Evolutionary conservation across 2,888 invertebrate species (phyloP), one percentile per base, ranked within the genome.

Genomic region (Teleiodes luculella): DNA sequence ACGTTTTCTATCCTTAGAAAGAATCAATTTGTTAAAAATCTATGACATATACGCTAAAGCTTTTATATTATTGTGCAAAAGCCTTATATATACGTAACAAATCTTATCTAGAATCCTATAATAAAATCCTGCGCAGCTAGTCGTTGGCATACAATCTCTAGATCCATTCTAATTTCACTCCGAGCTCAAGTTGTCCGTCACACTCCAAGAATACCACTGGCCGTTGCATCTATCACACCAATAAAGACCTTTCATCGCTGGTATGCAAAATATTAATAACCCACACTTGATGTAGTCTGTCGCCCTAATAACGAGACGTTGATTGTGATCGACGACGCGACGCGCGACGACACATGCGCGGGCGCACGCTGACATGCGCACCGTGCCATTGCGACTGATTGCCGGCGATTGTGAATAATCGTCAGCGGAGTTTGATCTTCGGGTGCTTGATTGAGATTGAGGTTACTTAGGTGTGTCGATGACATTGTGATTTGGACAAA

Each of bases 291-390:
- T 43, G 43, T 13, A 43, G 28, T 24, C n/a, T 43, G 28, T 43
- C 33, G 49, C 11, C 28, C 49, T 49, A 49, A 49, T 49, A 49
- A 37, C 49, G 37, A 36, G 49, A 37, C 49, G 49, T 49, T 49
- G 49, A 49, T 49, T 49, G 37, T 49, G 49, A 49, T 49, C 49
- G 49, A 49, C 49, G 49, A 36, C 28, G 37, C 49, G 36, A 36
- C 49, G 36, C 36, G 13, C 37, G 31, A 16, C 18, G 36, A 28
- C 54, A 28, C 36, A 7, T 46, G 51, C 54, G 51, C 50, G 10
- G 24, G 54, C 45, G 50, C 39, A 28, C 45, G 14, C 28, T 24
- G 37, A 37, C 37, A 35, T 13, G 48, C 48, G 49, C 36, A 36
- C 13, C 36, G 20, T 48, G 49, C 37, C 37, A 33, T 36, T 5